These are phyloP conservation scores for Lepidotrigona ventralis DNA, from an alignment of 1,140 invertebrate species.

Conservation along the genomic window DNA sequence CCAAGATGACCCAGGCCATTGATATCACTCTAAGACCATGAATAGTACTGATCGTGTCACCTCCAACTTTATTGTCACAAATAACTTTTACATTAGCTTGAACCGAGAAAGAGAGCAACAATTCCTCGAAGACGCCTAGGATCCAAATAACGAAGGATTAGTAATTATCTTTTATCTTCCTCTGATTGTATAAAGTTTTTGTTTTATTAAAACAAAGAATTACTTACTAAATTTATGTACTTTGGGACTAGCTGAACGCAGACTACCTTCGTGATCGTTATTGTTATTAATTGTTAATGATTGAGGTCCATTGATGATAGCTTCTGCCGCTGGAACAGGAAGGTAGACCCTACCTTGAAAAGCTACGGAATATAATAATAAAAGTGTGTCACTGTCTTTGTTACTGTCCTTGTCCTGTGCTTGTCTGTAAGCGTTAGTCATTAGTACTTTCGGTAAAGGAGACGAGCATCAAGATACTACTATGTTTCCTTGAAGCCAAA, in stretches of 20 bases:
- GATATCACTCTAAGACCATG: slow-evolving; percentile 91
- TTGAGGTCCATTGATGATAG: slow-evolving; percentile 57
- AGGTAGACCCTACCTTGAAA: slow-evolving; percentile 75
- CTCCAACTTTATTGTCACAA: slow-evolving; percentile 88
- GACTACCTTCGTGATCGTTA: slow-evolving; percentile 83
- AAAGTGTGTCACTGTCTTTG: slow-evolving; percentile 60
- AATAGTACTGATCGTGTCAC: slow-evolving; percentile 89
- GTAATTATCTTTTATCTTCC: neutral
- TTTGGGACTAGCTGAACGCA: slow-evolving; percentile 72
- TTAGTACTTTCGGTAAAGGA: neutral
- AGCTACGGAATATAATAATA: slow-evolving; percentile 70
- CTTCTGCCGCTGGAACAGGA: slow-evolving; percentile 76
- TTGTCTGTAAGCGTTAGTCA: slow-evolving; percentile 57
- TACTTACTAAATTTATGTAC: slow-evolving; percentile 73
- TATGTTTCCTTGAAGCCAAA: neutral
- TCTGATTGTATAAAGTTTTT: neutral
- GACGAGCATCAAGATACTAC: neutral
- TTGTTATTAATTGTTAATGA: slow-evolving; percentile 79
- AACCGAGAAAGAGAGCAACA: slow-evolving; percentile 90
- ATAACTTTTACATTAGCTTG: slow-evolving; percentile 88
- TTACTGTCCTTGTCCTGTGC: slow-evolving; percentile 53
- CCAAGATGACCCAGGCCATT: slow-evolving; percentile 96
- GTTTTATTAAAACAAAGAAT: neutral
- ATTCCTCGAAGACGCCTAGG: slow-evolving; percentile 83
- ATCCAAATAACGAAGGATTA: neutral